Percentiles rank a stretch among this genome's conserved stretches.
phyloP scores from a whole-genome alignment of 2,888 invertebrate species.

The Caenorhabditis becei region DNA sequence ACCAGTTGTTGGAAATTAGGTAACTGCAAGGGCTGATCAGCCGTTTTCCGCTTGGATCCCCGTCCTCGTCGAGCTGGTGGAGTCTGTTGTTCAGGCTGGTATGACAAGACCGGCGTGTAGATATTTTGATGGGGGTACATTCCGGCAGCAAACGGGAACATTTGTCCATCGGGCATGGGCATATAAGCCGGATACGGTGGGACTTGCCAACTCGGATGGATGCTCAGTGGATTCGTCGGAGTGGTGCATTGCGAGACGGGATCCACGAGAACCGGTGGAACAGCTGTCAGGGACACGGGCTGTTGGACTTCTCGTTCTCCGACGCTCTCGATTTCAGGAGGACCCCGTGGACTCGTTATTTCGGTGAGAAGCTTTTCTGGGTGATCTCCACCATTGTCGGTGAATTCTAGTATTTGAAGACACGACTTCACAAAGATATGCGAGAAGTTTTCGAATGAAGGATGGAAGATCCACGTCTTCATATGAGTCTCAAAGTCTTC shows the following conservation, averaged over 20 bases:
- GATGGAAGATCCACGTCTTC: slow-evolving; percentile 36
- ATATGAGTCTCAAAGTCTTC: slow-evolving; percentile 25
- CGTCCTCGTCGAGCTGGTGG: not conserved
- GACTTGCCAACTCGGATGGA: slow-evolving; percentile 22
- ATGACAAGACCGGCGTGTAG: not conserved
- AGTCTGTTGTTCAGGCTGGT: not conserved
- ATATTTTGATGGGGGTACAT: not conserved
- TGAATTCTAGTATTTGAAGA: slow-evolving; percentile 33
- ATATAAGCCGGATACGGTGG: not conserved
- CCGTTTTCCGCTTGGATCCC: not conserved
- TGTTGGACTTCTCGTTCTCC: slow-evolving; percentile 2
- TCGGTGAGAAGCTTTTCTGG: not conserved
- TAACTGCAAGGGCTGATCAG: slow-evolving; percentile 13
- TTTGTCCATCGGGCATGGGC: not conserved
- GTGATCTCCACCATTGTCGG: not conserved
- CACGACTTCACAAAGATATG: slow-evolving; percentile 27
- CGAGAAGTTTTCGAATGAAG: slow-evolving; percentile 23
- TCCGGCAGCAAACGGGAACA: not conserved
- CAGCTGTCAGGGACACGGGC: slow-evolving; percentile 1
- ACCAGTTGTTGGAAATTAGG: slow-evolving; percentile 14
- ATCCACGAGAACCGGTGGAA: not conserved
- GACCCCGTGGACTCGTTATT: not conserved
- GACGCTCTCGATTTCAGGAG: not conserved
- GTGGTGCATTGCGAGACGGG: not conserved
- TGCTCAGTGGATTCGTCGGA: not conserved